Conservation (phyloP, 2,797 vertebrate species). For the Sebastes dallii region DNA sequence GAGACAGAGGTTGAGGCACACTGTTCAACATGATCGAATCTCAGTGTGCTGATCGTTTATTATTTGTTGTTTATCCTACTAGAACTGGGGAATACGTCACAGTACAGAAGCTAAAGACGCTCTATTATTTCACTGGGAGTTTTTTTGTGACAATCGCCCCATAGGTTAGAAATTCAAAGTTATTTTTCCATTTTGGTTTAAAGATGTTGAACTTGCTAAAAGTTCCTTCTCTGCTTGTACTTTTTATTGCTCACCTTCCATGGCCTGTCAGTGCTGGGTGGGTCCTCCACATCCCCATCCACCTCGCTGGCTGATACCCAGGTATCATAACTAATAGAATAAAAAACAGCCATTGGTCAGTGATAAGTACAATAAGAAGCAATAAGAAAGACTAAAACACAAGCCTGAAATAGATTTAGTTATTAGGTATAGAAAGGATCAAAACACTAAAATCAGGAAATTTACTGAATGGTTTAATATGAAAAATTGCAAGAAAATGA, state of each 20-base stretch:
- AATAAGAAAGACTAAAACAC: neutral
- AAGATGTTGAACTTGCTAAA: neutral
- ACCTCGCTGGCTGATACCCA: slow-evolving; percentile 93
- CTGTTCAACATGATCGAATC: neutral
- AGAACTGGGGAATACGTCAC: neutral
- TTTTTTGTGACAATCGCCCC: neutral
- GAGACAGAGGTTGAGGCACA: neutral
- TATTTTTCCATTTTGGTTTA: neutral
- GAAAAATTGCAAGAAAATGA: neutral
- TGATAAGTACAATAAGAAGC: neutral
- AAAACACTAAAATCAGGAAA: neutral
- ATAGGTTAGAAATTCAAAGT: neutral
- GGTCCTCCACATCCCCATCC: slow-evolving; percentile 93
- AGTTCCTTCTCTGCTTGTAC: neutral
- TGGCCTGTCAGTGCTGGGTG: slow-evolving; percentile 90
- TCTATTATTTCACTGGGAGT: too few species aligned
- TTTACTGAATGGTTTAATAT: neutral
- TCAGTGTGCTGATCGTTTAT: neutral
- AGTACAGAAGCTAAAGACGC: too few species aligned
- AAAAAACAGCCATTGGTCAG: neutral
- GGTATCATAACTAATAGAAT: slow-evolving; percentile 89
- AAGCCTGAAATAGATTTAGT: neutral
- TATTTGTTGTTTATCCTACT: neutral
- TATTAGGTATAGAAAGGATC: neutral
- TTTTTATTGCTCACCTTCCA: slow-evolving; percentile 87